Conservation (phyloP, 2,888 invertebrate species). For the Trissolcus brochymenae region DNA sequence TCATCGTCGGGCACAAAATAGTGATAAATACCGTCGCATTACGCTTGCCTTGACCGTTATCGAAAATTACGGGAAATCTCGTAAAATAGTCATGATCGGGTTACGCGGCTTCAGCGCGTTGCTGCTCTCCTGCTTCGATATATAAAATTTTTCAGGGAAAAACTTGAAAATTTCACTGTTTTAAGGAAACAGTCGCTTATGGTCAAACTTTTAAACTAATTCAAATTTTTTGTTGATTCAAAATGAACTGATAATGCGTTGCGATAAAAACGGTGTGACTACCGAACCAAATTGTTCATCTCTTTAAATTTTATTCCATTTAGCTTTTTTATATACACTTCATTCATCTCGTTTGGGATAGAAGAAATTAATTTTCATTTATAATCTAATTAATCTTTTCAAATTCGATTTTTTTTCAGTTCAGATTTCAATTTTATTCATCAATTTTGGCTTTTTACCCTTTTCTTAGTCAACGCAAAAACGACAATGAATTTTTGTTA, state of each 20-base stretch:
- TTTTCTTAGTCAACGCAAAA: no score
- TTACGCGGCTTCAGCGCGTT: constrained; percentile 67
- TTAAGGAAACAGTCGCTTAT: constrained; percentile 74
- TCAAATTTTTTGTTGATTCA: constrained; percentile 18
- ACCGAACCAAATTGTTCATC: neutral
- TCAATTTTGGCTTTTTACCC: no score
- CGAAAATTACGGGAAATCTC: constrained; percentile 63
- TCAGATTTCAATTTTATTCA: no score
- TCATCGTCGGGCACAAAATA: constrained; percentile 4
- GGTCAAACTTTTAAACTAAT: constrained; percentile 54
- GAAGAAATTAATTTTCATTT: no score
- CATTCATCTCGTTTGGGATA: no score
- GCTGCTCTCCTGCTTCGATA: constrained; percentile 78
- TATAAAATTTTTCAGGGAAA: constrained; percentile 80
- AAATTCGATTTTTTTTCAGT: no score
- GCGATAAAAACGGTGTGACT: neutral
- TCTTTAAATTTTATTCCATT: no score
- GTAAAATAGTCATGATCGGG: constrained; percentile 69
- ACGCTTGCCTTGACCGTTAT: constrained; percentile 48
- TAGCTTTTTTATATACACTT: no score
- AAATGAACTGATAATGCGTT: no score
- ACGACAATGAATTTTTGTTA: no score
- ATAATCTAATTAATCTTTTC: no score
- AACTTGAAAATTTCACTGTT: constrained; percentile 78
- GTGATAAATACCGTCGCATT: constrained; percentile 41